These are phyloP conservation scores for mouse (Mus musculus) DNA, from an alignment of 2,113 vertebrate species.

Conservation along the genomic window DNA sequence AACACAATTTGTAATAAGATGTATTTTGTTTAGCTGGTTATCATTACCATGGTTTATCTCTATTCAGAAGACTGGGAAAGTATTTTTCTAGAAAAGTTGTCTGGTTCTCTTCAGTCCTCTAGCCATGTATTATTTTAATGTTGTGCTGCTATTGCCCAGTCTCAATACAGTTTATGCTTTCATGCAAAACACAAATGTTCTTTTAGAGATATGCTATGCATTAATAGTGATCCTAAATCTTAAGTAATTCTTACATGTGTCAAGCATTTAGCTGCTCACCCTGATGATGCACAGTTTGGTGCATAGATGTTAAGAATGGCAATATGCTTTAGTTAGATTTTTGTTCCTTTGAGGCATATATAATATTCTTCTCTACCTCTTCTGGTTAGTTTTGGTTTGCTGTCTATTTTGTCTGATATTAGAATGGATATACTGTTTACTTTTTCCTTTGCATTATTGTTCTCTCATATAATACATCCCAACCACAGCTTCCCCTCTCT, in stretches of 20 bases:
- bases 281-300: background rate
- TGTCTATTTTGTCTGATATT: too few species aligned
- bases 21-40: slow-evolving; percentile 27
- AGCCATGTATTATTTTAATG: background rate
- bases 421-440: too few species aligned
- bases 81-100: background rate
- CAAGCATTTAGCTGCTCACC: background rate
- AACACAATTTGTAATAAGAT: slow-evolving; percentile 32
- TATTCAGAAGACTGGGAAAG: background rate
- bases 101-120: background rate
- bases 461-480: too few species aligned
- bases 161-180: background rate
- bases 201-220: background rate
- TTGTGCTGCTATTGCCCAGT: background rate
- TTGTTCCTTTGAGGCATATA: too few species aligned
- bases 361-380: too few species aligned
- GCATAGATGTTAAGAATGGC: too few species aligned
- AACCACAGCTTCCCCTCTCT: too few species aligned
- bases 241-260: background rate
- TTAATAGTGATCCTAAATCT: background rate
- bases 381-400: too few species aligned
- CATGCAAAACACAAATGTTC: background rate
- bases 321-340: too few species aligned
- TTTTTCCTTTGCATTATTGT: too few species aligned
- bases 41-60: background rate